Base-by-base conservation (phyloP, 2,888 invertebrate species). In the Temnothorax unifasciatus region DNA sequence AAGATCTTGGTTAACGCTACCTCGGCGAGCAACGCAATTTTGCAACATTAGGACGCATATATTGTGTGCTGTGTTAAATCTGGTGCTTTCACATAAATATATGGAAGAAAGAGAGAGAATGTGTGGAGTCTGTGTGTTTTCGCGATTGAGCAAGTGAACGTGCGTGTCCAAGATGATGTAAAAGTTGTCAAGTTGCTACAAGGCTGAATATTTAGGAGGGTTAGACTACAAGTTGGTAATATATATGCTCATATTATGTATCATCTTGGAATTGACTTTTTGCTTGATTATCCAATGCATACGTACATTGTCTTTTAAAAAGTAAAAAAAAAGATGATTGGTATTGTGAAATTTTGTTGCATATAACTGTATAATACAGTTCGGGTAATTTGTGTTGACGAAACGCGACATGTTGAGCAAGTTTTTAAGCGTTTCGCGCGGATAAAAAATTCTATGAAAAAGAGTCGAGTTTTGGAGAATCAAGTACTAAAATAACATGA, bases 21-120 rank as follows among this genome's bases (percentile, higher is more conserved):
- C 25, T 89, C 91, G 15, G 90, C 92, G 38, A 92, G 92, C 79
- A 93, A 93, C 82, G 89, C 92, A 11, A 93, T 94, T 82, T 87
- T 93, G 29, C 88, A 87, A 82, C 87, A 90, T 66, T 90, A 91
- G 83, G 52, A 86, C 50, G 79, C 64, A 57, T 61, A 87, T 34
- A 86, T 86, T 85, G 88, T 86, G 86, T 86, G 85, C 41, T 86
- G 85, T 90, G 87, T 86, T 88, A 84, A 91, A 89, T 90, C 90
- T 91, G 91, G 89, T 86, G 84, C 69, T 85, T 82, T 64, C 38
- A 77, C 29, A 54, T 66, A 41, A 77, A 52, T 66, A 61, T 61
- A 38, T 74, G 41, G 41, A 4, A 44, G 8, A 38, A 11, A 63
- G 18, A 64, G 9, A 59, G 15, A 44, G 15, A 29, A 15, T 64